phyloP scores from a whole-genome alignment of 2,113 vertebrate species.

The Nycticebus coucang region DNA sequence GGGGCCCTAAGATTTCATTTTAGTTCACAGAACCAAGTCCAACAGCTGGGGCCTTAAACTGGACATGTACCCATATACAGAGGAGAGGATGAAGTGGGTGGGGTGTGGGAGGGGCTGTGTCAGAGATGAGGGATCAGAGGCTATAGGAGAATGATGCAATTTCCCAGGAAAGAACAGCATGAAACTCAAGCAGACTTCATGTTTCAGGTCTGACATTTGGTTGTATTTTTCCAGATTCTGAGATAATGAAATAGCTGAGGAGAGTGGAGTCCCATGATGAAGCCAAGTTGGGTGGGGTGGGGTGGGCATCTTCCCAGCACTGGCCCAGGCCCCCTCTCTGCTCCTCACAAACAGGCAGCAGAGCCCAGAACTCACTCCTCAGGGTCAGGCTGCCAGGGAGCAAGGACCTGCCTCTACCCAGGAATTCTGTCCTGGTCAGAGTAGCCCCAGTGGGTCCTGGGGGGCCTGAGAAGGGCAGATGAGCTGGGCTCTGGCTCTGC shows the following conservation, averaged over 20 bases:
- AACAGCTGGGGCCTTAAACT: too few species aligned
- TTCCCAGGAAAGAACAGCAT: background rate
- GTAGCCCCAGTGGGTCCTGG: accelerated
- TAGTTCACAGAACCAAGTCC: too few species aligned
- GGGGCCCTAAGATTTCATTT: too few species aligned
- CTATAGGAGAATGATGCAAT: background rate
- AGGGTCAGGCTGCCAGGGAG: too few species aligned
- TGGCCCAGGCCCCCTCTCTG: too few species aligned
- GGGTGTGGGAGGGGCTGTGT: background rate
- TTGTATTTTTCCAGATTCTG: background rate
- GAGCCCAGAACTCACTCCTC: background rate
- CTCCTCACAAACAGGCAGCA: background rate
- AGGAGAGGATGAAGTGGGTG: background rate
- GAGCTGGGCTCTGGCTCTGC: background rate
- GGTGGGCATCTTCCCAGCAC: background rate
- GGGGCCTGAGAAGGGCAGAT: accelerated
- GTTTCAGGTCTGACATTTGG: accelerated
- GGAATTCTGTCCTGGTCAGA: background rate
- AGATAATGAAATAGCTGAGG: background rate
- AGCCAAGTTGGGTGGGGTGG: accelerated
- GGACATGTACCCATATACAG: too few species aligned
- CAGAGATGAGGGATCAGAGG: accelerated
- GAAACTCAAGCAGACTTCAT: accelerated
- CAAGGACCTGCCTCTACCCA: accelerated
- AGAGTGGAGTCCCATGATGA: accelerated